phyloP scores from a whole-genome alignment of 2,888 invertebrate species.

The Lordiphosa andalusiaca region DNA sequence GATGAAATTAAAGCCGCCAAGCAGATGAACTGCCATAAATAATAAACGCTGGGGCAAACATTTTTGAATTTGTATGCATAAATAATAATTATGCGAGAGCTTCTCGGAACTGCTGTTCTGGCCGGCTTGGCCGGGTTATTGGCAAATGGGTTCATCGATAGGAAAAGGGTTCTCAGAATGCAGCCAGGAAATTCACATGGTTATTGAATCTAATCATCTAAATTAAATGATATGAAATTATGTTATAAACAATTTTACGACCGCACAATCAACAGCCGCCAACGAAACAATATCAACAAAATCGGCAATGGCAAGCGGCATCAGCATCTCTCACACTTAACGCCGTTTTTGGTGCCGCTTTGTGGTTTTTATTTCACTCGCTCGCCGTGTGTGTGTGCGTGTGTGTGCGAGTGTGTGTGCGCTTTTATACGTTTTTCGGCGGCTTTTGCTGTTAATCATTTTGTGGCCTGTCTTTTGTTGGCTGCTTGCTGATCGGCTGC shows the following conservation, averaged over 20 bases:
- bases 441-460: slow-evolving; percentile 65
- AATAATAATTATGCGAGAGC: slow-evolving; percentile 59
- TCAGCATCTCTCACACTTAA: slow-evolving; percentile 41
- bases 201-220: slow-evolving; percentile 61
- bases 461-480: slow-evolving; percentile 45
- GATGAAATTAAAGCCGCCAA: too few relatives aligned
- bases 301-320: slow-evolving; percentile 17
- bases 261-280: slow-evolving; percentile 29
- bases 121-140: too few relatives aligned
- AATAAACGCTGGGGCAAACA: slow-evolving; percentile 54
- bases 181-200: slow-evolving; percentile 42
- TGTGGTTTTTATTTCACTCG: slow-evolving; percentile 8
- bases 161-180: slow-evolving; percentile 51
- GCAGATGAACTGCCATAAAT: slow-evolving; percentile 35
- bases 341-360: slow-evolving; percentile 46
- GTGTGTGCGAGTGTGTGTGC: background rate
- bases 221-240: slow-evolving; percentile 71
- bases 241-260: slow-evolving; percentile 62
- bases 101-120: slow-evolving; percentile 43
- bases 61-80: slow-evolving; percentile 68
- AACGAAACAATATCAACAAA: slow-evolving; percentile 13
- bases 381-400: background rate
- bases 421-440: slow-evolving; percentile 27
- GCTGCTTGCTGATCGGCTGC: background rate
- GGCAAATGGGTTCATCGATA: slow-evolving; percentile 41